These are phyloP conservation scores for Drosophila mulleri DNA, from an alignment of 2,888 invertebrate genomes.

Conservation along the genomic window DNA sequence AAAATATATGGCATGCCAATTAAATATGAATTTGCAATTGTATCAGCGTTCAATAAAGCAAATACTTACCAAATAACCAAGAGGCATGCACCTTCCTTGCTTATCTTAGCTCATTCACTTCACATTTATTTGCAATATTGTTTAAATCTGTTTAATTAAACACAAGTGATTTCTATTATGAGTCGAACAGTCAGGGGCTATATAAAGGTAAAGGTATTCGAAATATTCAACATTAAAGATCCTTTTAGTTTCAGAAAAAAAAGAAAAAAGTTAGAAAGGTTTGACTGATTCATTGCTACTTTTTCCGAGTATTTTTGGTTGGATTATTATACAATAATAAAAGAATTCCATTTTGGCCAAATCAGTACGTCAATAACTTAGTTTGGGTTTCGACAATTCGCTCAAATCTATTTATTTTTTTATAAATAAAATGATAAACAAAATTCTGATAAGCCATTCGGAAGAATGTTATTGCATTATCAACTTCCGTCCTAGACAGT, in stretches of 20 bases:
- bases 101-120: background rate
- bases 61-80: background rate
- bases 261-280: no score
- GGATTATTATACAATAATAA: background rate
- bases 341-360: background rate
- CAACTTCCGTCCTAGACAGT: background rate
- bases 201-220: accelerated
- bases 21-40: background rate
- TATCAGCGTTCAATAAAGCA: background rate
- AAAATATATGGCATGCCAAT: background rate
- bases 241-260: background rate
- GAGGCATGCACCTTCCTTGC: background rate
- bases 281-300: background rate
- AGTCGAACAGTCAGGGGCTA: background rate
- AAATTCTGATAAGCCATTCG: background rate
- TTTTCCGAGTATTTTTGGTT: background rate
- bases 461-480: background rate
- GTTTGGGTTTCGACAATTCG: background rate
- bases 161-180: background rate
- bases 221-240: background rate
- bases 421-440: background rate
- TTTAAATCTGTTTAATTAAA: constrained; percentile 1
- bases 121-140: background rate
- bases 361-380: background rate
- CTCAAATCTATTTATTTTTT: background rate